A percentile compares a stretch with the other conserved stretches of the same genome.
Conservation (phyloP, 2,113 vertebrate genomes). For the Taxidea taxus region DNA sequence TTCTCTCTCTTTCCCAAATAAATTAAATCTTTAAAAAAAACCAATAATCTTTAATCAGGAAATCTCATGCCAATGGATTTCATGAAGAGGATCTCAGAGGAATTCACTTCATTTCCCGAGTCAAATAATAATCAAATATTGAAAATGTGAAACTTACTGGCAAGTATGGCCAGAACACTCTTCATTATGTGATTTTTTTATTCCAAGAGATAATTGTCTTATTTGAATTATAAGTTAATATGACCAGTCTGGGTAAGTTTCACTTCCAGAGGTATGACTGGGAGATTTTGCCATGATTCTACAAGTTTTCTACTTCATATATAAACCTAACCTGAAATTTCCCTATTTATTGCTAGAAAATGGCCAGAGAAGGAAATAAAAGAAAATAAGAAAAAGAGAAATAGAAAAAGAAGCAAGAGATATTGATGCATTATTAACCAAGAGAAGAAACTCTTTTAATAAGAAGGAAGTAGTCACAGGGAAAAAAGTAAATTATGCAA, state of each 20-base stretch:
- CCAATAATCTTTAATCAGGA: not conserved
- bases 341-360: not conserved
- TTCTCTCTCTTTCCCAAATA: not conserved
- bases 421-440: not conserved
- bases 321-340: not conserved
- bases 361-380: not conserved
- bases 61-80: not conserved
- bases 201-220: not conserved
- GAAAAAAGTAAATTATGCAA: not conserved
- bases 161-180: not conserved
- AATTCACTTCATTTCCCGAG: not conserved
- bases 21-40: not conserved
- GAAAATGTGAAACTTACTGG: not conserved
- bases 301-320: not conserved
- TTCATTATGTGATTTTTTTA: not conserved
- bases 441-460: not conserved
- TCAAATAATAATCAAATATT: not conserved
- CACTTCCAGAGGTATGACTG: not conserved
- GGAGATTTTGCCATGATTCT: not conserved
- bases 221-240: not conserved
- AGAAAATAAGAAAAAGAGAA: not conserved
- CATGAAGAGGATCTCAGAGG: not conserved
- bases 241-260: not conserved
- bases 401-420: not conserved
- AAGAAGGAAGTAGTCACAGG: not conserved